phyloP scores from a whole-genome alignment of 2,113 vertebrate genomes.

The Centropus bengalensis region DNA sequence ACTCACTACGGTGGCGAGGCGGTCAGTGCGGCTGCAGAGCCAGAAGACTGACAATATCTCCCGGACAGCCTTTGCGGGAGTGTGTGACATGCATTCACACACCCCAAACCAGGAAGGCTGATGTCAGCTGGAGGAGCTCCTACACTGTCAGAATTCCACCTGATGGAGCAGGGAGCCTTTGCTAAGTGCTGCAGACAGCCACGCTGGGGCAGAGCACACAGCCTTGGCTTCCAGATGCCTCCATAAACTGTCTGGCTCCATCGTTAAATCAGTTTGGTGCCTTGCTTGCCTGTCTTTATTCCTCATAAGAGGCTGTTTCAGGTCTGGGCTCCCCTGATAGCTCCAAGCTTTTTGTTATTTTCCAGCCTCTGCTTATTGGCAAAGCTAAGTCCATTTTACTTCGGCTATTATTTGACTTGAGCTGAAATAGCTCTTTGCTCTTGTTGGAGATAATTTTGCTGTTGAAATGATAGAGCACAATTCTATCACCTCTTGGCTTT shows the following conservation, averaged over 20 bases:
- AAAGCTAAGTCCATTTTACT: neutral
- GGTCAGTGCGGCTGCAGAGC: neutral
- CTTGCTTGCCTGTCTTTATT: neutral
- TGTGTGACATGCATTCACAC: rapidly evolving
- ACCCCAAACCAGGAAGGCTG: rapidly evolving
- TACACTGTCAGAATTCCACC: neutral
- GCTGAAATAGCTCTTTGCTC: slow-evolving; percentile 26
- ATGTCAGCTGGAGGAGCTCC: neutral
- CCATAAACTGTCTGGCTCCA: neutral
- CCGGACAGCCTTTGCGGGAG: neutral
- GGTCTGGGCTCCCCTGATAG: neutral
- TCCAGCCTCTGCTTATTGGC: neutral
- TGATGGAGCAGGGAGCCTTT: neutral
- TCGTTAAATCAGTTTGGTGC: neutral
- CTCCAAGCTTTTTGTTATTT: slow-evolving; percentile 21
- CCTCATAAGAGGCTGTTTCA: neutral
- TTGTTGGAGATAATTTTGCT: neutral
- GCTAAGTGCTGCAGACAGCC: neutral
- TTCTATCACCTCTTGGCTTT: slow-evolving; percentile 10
- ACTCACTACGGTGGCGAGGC: neutral
- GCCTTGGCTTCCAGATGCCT: neutral
- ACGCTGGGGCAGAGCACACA: rapidly evolving
- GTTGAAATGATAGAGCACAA: slow-evolving; percentile 5
- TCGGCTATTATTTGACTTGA: neutral
- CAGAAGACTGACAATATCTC: neutral